Conservation (phyloP, 2,113 vertebrate genomes). For the Amphiprion percula region DNA sequence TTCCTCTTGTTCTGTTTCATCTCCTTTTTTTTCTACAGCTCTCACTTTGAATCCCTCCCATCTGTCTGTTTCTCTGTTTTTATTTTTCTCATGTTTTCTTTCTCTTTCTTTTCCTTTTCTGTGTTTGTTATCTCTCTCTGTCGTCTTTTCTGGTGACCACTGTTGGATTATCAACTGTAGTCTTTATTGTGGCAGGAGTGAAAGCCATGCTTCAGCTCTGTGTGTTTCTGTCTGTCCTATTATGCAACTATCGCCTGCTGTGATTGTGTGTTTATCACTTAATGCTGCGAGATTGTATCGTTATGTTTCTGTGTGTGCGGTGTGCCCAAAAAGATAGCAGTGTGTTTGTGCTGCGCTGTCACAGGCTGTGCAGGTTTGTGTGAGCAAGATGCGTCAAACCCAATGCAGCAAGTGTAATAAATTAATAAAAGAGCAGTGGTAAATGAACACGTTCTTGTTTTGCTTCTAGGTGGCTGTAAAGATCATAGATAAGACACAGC, state of each 20-base stretch:
- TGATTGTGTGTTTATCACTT: constrained; percentile 52
- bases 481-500: constrained; percentile 87
- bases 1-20: constrained; percentile 27
- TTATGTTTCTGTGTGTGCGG: constrained; percentile 12
- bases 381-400: constrained; percentile 9
- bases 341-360: neutral
- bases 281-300: constrained; percentile 20
- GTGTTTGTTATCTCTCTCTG: neutral
- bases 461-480: constrained; percentile 84
- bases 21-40: neutral
- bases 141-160: neutral
- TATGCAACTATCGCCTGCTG: constrained; percentile 58
- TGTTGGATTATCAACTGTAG: constrained; percentile 51
- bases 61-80: constrained; percentile 32
- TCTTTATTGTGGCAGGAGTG: constrained; percentile 28
- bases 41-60: constrained; percentile 40
- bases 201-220: constrained; percentile 28
- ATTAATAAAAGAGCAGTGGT: constrained; percentile 28
- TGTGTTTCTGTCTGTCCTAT: constrained; percentile 32
- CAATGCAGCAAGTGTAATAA: constrained; percentile 23
- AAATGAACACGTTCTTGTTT: constrained; percentile 35
- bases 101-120: neutral
- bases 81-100: constrained; percentile 1
- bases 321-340: constrained; percentile 2
- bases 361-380: neutral